A percentile compares a stretch with the other conserved stretches of the same genome.
These are phyloP conservation scores for Zapornia atra DNA, from an alignment of 2,113 vertebrate species.

Conservation along the genomic window DNA sequence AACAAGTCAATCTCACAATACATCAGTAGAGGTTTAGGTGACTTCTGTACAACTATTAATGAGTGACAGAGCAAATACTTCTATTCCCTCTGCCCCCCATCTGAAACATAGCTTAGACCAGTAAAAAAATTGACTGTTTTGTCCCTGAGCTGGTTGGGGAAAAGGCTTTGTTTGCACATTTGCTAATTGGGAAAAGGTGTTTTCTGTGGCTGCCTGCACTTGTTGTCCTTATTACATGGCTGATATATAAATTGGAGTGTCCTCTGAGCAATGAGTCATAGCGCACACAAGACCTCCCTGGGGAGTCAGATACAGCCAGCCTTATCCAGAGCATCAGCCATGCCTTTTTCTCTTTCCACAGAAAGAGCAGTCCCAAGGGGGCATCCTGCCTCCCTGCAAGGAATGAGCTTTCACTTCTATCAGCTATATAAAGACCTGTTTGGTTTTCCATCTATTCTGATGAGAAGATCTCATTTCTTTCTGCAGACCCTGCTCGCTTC, in stretches of 20 bases:
- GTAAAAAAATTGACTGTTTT: background rate
- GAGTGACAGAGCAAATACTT: background rate
- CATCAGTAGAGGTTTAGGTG: background rate
- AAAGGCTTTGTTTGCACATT: background rate
- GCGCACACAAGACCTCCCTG: background rate
- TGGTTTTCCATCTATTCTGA: background rate
- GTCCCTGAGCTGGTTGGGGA: background rate
- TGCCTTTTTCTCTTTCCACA: background rate
- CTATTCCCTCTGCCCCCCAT: background rate
- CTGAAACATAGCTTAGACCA: background rate
- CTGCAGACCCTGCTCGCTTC: background rate
- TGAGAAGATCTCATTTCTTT: background rate
- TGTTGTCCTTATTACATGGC: background rate
- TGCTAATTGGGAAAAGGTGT: background rate
- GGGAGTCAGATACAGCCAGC: background rate
- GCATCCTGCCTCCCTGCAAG: background rate
- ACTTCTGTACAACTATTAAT: background rate
- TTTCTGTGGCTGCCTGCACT: background rate
- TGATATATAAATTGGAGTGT: background rate
- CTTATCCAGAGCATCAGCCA: conserved; percentile 33
- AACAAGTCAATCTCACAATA: background rate
- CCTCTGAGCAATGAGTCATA: background rate
- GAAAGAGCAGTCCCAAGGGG: background rate
- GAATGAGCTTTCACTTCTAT: background rate
- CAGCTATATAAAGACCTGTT: background rate